phyloP scores from a whole-genome alignment of 2,888 invertebrate species.

The Gnatocerus cornutus region DNA sequence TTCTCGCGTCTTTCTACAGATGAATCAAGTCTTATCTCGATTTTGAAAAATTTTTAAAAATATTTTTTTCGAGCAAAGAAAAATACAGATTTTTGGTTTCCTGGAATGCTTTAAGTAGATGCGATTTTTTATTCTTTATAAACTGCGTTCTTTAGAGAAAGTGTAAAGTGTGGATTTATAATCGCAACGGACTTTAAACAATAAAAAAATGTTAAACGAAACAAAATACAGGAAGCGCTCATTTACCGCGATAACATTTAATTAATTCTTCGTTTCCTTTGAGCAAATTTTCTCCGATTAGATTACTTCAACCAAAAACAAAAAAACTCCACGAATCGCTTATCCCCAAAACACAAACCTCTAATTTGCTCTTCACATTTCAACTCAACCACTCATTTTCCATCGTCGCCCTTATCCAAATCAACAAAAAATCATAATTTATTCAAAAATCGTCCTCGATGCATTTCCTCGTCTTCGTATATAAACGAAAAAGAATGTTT shows the following conservation, averaged over 20 bases:
- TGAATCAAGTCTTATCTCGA: no score
- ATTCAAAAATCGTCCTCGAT: constrained; percentile 38
- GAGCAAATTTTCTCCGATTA: neutral
- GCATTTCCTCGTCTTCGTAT: constrained; percentile 33
- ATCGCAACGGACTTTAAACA: neutral
- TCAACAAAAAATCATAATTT: constrained; percentile 30
- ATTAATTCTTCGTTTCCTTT: constrained; percentile 4
- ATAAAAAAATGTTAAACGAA: no score
- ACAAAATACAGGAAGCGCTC: neutral
- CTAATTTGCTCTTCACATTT: constrained; percentile 1
- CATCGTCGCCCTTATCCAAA: constrained; percentile 8
- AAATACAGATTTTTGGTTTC: no score
- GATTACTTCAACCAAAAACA: constrained; percentile 3
- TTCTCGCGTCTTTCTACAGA: no score
- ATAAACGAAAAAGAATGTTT: constrained; percentile 10
- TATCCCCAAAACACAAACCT: constrained; percentile 6
- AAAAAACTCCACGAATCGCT: constrained; percentile 17
- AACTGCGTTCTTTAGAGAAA: no score
- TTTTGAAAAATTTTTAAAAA: no score
- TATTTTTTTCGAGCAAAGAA: no score
- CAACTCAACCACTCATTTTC: neutral
- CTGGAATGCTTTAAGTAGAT: no score
- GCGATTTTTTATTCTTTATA: no score
- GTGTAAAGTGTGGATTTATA: no score
- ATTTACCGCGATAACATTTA: neutral